These are phyloP conservation scores for Antrozous pallidus DNA, from an alignment of 2,797 vertebrate species.

Conservation along the genomic window DNA sequence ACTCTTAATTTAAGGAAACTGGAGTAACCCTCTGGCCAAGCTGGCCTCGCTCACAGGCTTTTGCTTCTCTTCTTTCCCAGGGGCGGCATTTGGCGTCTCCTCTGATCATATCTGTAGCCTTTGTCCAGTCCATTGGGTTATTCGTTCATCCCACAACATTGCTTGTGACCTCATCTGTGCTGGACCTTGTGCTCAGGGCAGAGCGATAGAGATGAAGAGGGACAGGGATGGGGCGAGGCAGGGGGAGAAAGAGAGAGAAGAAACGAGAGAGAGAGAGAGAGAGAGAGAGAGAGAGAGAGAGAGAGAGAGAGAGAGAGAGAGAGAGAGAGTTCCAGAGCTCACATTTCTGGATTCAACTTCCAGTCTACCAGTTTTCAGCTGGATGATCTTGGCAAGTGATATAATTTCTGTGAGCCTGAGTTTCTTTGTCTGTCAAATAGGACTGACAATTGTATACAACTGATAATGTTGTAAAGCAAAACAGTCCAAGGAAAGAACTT, in stretches of 20 bases:
- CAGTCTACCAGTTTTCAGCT: not conserved
- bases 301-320: not conserved
- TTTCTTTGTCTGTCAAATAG: not conserved
- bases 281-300: not conserved
- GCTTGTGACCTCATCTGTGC: not conserved
- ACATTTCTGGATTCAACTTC: not conserved
- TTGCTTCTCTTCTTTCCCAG: not conserved
- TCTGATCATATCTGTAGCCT: not conserved
- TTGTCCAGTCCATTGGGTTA: not conserved
- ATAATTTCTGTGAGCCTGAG: not conserved
- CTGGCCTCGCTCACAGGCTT: not conserved
- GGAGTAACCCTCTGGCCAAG: not conserved
- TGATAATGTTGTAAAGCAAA: not conserved
- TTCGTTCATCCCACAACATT: not conserved
- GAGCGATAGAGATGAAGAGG: not conserved
- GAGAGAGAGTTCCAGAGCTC: not conserved
- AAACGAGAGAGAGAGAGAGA: no score
- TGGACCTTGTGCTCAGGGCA: not conserved
- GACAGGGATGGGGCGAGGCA: not conserved
- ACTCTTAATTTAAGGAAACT: not conserved
- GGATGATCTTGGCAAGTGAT: not conserved
- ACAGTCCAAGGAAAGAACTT: not conserved
- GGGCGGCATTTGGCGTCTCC: not conserved
- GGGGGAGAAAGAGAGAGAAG: not conserved
- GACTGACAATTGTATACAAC: not conserved